These are phyloP conservation scores for Cheilinus undulatus DNA, from an alignment of 2,113 vertebrate genomes.

Conservation along the genomic window DNA sequence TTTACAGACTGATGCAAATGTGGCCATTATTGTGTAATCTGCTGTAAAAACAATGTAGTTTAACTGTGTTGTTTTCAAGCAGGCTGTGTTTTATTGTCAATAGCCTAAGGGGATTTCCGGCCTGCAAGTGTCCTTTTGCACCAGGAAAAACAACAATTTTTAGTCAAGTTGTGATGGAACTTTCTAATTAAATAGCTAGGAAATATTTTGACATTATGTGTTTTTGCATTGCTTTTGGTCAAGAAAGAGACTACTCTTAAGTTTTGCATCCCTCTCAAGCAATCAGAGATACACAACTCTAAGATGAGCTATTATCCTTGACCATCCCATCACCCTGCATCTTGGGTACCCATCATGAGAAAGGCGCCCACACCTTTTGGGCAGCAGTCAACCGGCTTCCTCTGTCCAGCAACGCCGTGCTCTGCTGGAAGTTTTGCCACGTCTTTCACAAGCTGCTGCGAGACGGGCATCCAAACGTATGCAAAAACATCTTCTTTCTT, in stretches of 20 bases:
- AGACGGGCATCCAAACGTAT: constrained; percentile 94
- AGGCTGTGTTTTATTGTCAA: neutral
- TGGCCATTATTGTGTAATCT: neutral
- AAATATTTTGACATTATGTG: too few relatives aligned
- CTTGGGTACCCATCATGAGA: constrained; percentile 97
- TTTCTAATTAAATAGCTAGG: too few relatives aligned
- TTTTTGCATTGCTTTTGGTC: too few relatives aligned
- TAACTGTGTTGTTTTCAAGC: neutral
- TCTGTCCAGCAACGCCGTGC: constrained; percentile 95
- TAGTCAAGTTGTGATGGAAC: neutral
- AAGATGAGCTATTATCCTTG: constrained; percentile 80
- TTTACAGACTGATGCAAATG: neutral
- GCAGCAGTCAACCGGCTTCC: constrained; percentile 93
- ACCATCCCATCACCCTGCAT: constrained; percentile 90
- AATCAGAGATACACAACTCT: too few relatives aligned
- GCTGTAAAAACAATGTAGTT: neutral
- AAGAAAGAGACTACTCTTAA: too few relatives aligned
- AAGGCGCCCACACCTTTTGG: constrained; percentile 98
- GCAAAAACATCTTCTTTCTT: constrained; percentile 55
- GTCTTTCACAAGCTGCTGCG: constrained; percentile 98
- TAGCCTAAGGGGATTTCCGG: neutral
- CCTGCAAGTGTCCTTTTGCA: neutral
- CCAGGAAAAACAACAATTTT: neutral
- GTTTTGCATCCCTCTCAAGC: too few relatives aligned
- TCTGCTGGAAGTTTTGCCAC: constrained; percentile 99